phyloP scores from a whole-genome alignment of 2,888 invertebrate genomes.

The Monopis laevigella region DNA sequence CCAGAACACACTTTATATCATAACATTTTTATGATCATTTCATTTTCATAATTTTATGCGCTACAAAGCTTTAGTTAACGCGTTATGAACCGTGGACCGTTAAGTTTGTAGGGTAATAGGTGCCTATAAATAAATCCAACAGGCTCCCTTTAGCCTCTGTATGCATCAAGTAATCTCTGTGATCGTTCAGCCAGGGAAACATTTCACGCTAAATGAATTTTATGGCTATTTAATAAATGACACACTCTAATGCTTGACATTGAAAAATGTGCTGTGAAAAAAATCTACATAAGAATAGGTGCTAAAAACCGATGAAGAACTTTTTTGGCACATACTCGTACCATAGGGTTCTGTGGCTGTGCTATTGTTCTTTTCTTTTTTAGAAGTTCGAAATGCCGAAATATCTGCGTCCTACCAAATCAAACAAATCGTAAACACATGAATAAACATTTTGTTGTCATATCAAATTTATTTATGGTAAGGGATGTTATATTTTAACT shows the following conservation, averaged over 20 bases:
- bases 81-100: conserved; percentile 41
- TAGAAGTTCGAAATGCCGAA: no score
- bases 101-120: conserved; percentile 57
- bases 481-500: no score
- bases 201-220: conserved; percentile 6
- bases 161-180: conserved; percentile 24
- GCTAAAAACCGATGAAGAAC: no score
- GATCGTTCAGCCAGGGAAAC: conserved; percentile 34
- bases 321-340: no score
- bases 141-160: conserved; percentile 27
- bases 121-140: conserved; percentile 51
- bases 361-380: no score
- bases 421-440: no score
- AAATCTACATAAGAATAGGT: no score
- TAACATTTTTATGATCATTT: background rate
- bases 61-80: conserved; percentile 43
- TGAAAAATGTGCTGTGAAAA: background rate
- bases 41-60: conserved; percentile 31
- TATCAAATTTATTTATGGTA: no score
- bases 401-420: no score
- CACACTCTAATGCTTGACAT: background rate
- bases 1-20: background rate
- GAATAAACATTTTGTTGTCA: no score
- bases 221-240: conserved; percentile 1
- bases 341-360: no score